Base-by-base conservation (phyloP, 2,113 vertebrate genomes). In the Ailuropoda melanoleuca region DNA sequence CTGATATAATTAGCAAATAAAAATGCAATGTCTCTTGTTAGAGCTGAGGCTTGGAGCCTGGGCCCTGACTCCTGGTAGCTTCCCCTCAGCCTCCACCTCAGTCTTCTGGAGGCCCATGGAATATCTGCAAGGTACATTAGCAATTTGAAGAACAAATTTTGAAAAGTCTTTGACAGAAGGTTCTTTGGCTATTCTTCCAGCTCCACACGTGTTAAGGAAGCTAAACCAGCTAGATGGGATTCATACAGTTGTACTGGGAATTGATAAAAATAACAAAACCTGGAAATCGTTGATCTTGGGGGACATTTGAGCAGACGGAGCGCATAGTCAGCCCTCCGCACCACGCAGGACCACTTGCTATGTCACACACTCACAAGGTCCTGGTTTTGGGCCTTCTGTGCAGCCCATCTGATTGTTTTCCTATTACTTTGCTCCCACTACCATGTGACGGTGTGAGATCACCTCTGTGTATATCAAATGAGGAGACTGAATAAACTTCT, bases 401-500 rank as follows among this genome's bases (percentile, higher is more conserved):
- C 18, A 62, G 58, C 21, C 37, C 19, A 4, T 26, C 66, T 46
- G 26, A 29, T 17, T 23, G 50, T 24, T 77, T 97, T 77, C 83
- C 12, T 34, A 9, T 64, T 11, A 10, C 78, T 96, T 70, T 14
- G n/a, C 34, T 92, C 48, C 13, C 62, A 37, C 13, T 21, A 24
- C 62, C 83, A 53, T 0, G 43, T 55, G 93, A 37, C 12, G 14
- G 31, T 10, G 4, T 85, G 92, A 84, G 60, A 77, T 93, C 78
- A 94, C 87, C 21, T 96, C 60, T 94, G 93, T 90, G 37, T 88
- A 50, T 31, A 31, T 55, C 55, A 84, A 88, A 75, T 9, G 14
- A 88, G 60, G 90, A n/a, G 50, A 60, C 78, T 9, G 37, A 66
- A 48, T 88, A 90, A 93, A 55, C 24, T 24, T 75, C 80, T 23